These are phyloP conservation scores for Eupithecia centaureata DNA, from an alignment of 2,888 invertebrate species.

Conservation along the genomic window DNA sequence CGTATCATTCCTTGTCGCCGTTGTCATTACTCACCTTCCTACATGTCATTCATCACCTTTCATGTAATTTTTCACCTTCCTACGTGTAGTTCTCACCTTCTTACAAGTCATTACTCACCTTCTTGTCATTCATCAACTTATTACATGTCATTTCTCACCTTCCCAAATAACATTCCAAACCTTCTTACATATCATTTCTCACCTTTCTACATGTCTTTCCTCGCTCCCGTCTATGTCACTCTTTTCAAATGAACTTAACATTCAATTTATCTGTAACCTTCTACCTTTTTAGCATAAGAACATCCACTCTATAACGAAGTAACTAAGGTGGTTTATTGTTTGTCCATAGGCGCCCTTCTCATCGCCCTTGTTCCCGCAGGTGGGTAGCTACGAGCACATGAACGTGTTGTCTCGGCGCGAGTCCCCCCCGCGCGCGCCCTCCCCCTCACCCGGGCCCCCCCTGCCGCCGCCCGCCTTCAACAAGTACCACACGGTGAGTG, in stretches of 20 bases:
- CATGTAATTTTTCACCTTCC: no score
- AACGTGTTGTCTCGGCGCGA: slow-evolving; percentile 90
- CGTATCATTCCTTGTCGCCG: no score
- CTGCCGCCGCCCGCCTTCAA: slow-evolving; percentile 86
- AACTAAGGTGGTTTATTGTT: slow-evolving; percentile 8
- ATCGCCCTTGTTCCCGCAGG: slow-evolving; percentile 65
- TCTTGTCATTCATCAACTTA: no score
- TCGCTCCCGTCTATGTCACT: background rate
- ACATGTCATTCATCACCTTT: no score
- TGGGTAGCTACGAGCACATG: slow-evolving; percentile 97
- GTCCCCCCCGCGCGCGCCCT: slow-evolving; percentile 95
- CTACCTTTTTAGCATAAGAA: background rate
- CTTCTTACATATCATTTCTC: background rate
- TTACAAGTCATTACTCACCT: no score
- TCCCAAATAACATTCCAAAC: no score
- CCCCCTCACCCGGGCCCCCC: slow-evolving; percentile 88
- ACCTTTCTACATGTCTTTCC: background rate
- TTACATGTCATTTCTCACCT: background rate
- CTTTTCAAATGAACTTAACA: background rate
- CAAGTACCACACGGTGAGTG: slow-evolving; percentile 97
- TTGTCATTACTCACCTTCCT: no score
- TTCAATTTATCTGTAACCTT: background rate
- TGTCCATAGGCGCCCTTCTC: slow-evolving; percentile 33
- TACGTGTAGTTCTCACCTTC: no score
- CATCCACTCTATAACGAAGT: background rate